phyloP scores from a whole-genome alignment of 1,140 invertebrate species.

The Drosophila bipectinata region DNA sequence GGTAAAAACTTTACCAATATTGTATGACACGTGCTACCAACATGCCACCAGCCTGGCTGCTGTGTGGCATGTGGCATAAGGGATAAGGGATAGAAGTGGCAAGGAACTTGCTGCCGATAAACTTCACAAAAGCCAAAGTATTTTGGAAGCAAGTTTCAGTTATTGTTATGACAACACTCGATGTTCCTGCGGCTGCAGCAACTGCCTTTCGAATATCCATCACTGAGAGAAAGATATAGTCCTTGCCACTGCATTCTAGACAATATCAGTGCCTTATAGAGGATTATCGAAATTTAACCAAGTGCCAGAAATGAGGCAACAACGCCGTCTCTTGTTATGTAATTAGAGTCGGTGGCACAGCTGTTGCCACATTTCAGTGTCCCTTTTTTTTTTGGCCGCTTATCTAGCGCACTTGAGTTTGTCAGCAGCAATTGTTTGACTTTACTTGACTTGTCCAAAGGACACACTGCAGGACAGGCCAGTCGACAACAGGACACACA shows the following conservation, averaged over 20 bases:
- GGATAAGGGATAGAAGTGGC: background rate
- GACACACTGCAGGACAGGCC: slow-evolving; percentile 5
- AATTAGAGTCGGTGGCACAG: slow-evolving; percentile 22
- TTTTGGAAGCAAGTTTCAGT: slow-evolving; percentile 58
- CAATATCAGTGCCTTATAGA: slow-evolving; percentile 53
- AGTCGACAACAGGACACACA: background rate
- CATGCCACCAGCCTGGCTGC: background rate
- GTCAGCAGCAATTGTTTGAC: slow-evolving; percentile 74
- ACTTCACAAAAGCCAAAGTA: slow-evolving; percentile 51
- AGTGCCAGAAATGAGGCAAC: background rate
- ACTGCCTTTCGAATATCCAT: background rate
- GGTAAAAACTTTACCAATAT: slow-evolving; percentile 12
- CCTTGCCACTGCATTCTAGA: too few relatives aligned
- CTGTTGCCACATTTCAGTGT: slow-evolving; percentile 21
- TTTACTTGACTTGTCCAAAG: slow-evolving; percentile 37
- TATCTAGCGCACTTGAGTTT: slow-evolving; percentile 73
- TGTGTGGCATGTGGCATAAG: background rate
- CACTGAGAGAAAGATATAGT: background rate
- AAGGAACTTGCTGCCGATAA: slow-evolving; percentile 40
- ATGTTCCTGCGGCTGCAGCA: slow-evolving; percentile 13
- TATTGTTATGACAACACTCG: slow-evolving; percentile 64
- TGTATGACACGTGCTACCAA: background rate
- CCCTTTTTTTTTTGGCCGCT: slow-evolving; percentile 42
- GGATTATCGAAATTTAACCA: slow-evolving; percentile 14
- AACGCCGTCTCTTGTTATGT: slow-evolving; percentile 13